These are phyloP conservation scores for Bufotes viridis DNA, from an alignment of 2,797 vertebrate species.

Conservation along the genomic window DNA sequence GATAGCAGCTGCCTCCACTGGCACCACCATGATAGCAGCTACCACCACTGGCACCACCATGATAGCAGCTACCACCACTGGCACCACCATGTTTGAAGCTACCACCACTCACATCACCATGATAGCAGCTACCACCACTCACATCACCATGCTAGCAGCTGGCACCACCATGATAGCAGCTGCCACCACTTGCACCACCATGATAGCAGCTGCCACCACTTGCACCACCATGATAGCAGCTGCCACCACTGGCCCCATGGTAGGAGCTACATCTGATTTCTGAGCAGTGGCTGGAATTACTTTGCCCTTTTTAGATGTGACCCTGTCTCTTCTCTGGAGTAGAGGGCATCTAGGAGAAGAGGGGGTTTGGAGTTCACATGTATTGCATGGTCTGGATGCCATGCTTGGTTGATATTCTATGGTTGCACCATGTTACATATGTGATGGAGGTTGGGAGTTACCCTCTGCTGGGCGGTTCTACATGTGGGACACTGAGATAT, in stretches of 20 bases:
- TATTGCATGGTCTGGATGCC: not conserved
- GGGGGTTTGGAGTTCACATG: not conserved
- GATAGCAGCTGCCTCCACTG: not conserved
- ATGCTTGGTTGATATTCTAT: too few species aligned
- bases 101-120: not conserved
- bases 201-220: too few species aligned
- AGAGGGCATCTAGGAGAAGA: fast-evolving
- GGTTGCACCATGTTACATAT: not conserved
- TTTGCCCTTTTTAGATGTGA: not conserved
- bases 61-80: not conserved
- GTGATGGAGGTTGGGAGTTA: not conserved
- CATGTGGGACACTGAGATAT: not conserved
- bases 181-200: too few species aligned
- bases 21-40: not conserved
- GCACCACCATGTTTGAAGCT: not conserved
- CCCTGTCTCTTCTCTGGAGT: not conserved
- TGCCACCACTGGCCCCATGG: not conserved
- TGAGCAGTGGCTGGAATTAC: not conserved
- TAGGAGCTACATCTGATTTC: not conserved
- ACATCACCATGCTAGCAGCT: too few species aligned
- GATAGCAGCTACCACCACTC: not conserved
- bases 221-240: not conserved
- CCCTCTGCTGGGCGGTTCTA: not conserved
- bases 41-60: not conserved
- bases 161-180: too few species aligned